Conservation (phyloP, 2,797 vertebrate genomes). For the Anguilla obscura region DNA sequence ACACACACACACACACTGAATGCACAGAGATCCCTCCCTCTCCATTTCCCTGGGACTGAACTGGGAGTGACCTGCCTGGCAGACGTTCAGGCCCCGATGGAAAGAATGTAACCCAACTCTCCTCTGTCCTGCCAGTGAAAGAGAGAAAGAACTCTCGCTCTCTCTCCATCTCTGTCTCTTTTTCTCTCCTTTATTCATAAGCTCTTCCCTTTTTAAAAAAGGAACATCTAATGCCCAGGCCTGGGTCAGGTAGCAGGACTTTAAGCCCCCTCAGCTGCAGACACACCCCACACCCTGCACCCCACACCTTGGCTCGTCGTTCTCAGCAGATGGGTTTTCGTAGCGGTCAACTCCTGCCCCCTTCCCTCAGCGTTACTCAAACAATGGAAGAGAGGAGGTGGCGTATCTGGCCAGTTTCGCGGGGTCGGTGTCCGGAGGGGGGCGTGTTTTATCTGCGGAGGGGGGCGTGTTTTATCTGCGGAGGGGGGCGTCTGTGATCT, state of each 20-base stretch:
- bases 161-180: conserved; percentile 19
- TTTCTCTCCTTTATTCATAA: conserved; percentile 3
- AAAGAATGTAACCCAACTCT: conserved; percentile 78
- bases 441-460: not conserved
- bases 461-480: too few relatives aligned
- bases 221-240: not conserved
- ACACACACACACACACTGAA: conserved; percentile 56
- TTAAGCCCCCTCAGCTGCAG: not conserved
- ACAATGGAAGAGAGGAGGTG: not conserved
- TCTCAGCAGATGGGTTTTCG: not conserved
- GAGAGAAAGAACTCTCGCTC: conserved; percentile 10
- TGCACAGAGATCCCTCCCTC: conserved; percentile 64
- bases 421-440: not conserved
- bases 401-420: not conserved
- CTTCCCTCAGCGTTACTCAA: not conserved
- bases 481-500: not conserved
- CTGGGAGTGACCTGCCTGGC: conserved; percentile 78
- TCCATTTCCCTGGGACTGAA: conserved; percentile 71
- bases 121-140: conserved; percentile 38
- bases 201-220: not conserved
- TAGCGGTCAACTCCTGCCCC: not conserved
- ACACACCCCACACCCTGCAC: not conserved
- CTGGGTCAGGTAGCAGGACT: not conserved
- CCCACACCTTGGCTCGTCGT: not conserved
- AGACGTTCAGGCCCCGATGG: conserved; percentile 70